Conservation (phyloP, 2,888 invertebrate genomes). For the Drosophila affinis region DNA sequence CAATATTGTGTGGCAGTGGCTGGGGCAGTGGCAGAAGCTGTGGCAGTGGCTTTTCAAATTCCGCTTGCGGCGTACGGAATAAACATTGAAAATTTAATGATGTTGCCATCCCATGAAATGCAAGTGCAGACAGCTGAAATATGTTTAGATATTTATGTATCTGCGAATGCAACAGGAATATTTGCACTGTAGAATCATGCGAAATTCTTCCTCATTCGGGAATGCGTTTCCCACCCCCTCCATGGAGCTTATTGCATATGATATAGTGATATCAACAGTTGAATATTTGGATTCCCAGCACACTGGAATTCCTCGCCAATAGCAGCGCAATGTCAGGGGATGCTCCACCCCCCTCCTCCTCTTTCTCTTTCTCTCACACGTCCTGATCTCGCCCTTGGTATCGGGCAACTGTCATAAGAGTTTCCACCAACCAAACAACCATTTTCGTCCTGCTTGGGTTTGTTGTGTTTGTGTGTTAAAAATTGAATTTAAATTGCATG, state of each 20-base stretch:
- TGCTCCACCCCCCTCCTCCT: not conserved
- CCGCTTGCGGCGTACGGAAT: constrained; percentile 27
- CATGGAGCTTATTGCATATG: not conserved
- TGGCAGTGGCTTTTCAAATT: constrained; percentile 8
- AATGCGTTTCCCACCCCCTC: not conserved
- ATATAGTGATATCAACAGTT: not conserved
- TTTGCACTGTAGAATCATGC: not conserved
- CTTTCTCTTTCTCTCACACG: constrained; percentile 11
- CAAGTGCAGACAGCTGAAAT: constrained; percentile 26
- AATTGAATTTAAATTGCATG: constrained; percentile 72
- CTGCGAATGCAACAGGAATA: not conserved
- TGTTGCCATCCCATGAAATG: constrained; percentile 42
- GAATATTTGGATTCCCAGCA: not conserved
- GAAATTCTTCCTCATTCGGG: not conserved
- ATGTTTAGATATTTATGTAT: constrained; percentile 3
- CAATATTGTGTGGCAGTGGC: constrained; percentile 7
- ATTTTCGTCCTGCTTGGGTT: constrained; percentile 3
- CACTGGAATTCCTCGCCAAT: not conserved
- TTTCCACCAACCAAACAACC: not conserved
- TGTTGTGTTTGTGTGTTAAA: constrained; percentile 46
- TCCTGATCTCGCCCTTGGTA: constrained; percentile 26
- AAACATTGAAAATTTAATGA: constrained; percentile 61
- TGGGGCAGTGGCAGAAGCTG: not conserved
- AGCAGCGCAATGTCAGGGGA: not conserved
- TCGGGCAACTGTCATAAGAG: constrained; percentile 26